Base-by-base conservation (phyloP, 2,888 invertebrate species). In the Harpalus rubripes region DNA sequence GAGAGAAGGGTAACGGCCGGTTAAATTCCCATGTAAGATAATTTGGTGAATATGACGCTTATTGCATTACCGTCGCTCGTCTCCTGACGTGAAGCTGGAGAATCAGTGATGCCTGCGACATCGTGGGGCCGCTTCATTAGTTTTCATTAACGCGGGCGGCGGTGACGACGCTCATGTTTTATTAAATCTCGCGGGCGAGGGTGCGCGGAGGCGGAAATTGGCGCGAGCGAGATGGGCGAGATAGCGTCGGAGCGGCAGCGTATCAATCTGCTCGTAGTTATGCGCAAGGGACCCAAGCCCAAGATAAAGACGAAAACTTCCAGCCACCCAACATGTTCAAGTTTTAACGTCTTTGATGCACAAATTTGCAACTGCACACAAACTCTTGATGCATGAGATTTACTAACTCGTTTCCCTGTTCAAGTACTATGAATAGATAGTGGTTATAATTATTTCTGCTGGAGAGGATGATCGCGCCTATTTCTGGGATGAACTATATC, bases 111-210 rank as follows among this genome's bases (percentile, higher is more conserved):
- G 72, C 82, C 41, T 52, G 81, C 65, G 65, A 65, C 81, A 63
- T 81, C 65, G 81, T 61, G 63, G 68, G 84, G 85, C 85, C 86
- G 86, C 87, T 87, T 87, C 87, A 87, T 87, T 87, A 87, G 86
- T 86, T 87, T 87, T 87, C 87, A 87, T 87, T 87, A 87, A 81
- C 76, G 85, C 59, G n/a, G 44, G 68, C 32, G 39, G 52, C 15
- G 76, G 22, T 58, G 74, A 84, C 85, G 84, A 84, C 82, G 85
- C 86, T 86, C 85, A 85, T 86, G 87, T 87, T 87, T 87, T 87
- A 86, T 87, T 87, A 87, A 87, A 87, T 86, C 86, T 86, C 85
- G 84, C 74, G 82, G 81, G 72, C 65, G 83, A 85, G 56, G 81
- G 84, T 65, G 83, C 41, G 85, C 82, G 86, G 74, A 7, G 16